These are phyloP conservation scores for Heterohyrax brucei DNA, from an alignment of 2,797 vertebrate genomes.

Conservation along the genomic window DNA sequence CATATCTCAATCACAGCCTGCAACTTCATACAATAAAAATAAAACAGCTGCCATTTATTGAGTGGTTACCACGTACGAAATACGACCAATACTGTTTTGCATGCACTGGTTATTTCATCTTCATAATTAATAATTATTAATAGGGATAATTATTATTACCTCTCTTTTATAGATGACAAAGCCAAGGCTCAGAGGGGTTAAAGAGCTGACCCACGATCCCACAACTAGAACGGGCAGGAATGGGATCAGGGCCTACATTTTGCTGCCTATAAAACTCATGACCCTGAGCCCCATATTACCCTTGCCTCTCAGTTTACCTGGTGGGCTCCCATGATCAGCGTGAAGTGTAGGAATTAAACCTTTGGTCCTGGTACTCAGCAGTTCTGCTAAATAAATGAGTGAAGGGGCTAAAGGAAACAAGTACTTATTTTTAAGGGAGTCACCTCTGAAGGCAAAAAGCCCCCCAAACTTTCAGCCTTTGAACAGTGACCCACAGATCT, in stretches of 20 bases:
- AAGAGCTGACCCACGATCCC: background rate
- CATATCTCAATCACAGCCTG: background rate
- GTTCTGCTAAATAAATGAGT: background rate
- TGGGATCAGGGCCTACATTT: background rate
- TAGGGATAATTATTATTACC: too few species aligned
- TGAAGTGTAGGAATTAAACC: conserved; percentile 22
- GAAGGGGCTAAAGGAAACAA: background rate
- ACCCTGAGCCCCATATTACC: background rate
- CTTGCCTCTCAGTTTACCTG: background rate
- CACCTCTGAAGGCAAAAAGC: background rate
- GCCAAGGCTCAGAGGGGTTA: background rate
- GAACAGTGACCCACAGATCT: background rate
- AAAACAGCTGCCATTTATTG: background rate
- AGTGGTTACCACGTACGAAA: background rate
- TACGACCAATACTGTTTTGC: background rate
- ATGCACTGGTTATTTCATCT: background rate
- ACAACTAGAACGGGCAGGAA: background rate
- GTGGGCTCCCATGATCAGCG: background rate
- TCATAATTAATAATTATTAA: background rate
- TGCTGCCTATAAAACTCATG: conserved; percentile 13
- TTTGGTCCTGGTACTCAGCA: background rate
- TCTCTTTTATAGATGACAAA: background rate
- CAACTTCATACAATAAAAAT: background rate
- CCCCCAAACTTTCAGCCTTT: background rate
- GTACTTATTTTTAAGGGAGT: background rate